Evolutionary conservation across 2,113 vertebrate species (phyloP).

Genomic region (Leucopsar rothschildi): DNA sequence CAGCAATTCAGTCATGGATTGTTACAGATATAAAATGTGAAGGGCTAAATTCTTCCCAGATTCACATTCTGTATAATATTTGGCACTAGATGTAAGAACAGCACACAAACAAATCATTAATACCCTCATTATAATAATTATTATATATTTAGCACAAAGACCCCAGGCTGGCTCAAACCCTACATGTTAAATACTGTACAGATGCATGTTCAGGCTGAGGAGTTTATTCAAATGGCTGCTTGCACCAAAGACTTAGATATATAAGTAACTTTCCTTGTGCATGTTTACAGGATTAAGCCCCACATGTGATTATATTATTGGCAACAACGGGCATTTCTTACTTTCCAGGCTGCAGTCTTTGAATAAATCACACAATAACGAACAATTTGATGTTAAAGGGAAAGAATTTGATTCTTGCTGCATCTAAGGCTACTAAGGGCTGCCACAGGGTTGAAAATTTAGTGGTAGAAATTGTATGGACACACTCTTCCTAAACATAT

Average conservation of each 20-base stretch:
- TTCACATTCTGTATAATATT: constrained; percentile 27
- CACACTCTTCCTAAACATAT: neutral
- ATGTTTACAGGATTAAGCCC: constrained; percentile 24
- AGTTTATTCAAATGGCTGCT: constrained; percentile 12
- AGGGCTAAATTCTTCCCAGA: constrained; percentile 57
- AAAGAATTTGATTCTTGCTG: neutral
- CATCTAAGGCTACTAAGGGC: neutral
- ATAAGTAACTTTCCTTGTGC: constrained; percentile 25
- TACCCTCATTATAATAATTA: constrained; percentile 57
- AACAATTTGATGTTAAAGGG: neutral
- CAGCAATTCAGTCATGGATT: constrained; percentile 61
- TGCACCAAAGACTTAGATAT: neutral
- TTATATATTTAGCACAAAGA: constrained; percentile 63
- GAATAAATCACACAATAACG: neutral
- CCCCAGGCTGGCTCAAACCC: constrained; percentile 44
- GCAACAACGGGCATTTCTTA: neutral
- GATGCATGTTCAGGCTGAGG: constrained; percentile 31
- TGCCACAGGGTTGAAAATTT: neutral
- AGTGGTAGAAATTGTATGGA: neutral
- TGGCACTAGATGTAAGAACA: constrained; percentile 56
- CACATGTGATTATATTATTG: constrained; percentile 1
- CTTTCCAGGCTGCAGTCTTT: constrained; percentile 1
- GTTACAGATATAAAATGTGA: constrained; percentile 61
- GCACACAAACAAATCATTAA: constrained; percentile 64
- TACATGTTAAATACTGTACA: constrained; percentile 10